A percentile compares a stretch with the other conserved stretches of the same genome.
phyloP scores from a whole-genome alignment of 53 echinoderm and acorn worm genomes.

The Hippasteria phrygiana region DNA sequence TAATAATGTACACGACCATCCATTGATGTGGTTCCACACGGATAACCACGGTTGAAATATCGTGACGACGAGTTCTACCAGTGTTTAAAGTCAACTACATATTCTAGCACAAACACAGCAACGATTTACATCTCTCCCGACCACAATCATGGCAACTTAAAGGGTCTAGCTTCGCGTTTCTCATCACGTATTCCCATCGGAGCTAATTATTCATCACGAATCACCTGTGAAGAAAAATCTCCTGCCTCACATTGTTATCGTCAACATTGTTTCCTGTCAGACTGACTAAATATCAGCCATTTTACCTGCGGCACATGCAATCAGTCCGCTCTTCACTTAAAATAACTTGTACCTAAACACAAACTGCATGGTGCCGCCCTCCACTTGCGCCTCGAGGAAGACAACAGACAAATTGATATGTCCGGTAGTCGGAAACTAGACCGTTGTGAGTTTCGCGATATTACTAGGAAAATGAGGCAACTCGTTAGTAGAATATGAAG shows the following conservation, averaged over 20 bases:
- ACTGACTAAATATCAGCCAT: conserved; percentile 29
- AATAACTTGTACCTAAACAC: conserved; percentile 30
- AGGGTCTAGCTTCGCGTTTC: background rate
- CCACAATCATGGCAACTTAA: background rate
- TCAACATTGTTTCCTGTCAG: conserved; percentile 29
- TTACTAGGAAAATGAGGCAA: background rate
- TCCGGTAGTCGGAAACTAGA: conserved; percentile 56
- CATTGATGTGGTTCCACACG: too few relatives aligned
- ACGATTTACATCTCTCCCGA: background rate
- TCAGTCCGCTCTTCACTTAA: background rate
- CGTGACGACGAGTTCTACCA: too few relatives aligned
- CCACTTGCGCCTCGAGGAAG: conserved; percentile 24
- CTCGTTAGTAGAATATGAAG: background rate
- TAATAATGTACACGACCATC: too few relatives aligned
- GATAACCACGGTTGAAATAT: too few relatives aligned
- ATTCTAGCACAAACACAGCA: too few relatives aligned
- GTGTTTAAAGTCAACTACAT: too few relatives aligned
- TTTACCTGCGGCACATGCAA: conserved; percentile 13
- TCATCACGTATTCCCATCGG: background rate
- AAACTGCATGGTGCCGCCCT: conserved; percentile 43
- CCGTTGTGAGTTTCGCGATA: conserved; percentile 8
- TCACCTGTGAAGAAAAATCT: conserved; percentile 29
- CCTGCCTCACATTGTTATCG: conserved; percentile 50
- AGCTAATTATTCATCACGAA: conserved; percentile 41
- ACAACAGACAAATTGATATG: conserved; percentile 57